Evolutionary conservation across 2,797 vertebrate species (phyloP).

Genomic region (Mormyrops attenuatus): DNA sequence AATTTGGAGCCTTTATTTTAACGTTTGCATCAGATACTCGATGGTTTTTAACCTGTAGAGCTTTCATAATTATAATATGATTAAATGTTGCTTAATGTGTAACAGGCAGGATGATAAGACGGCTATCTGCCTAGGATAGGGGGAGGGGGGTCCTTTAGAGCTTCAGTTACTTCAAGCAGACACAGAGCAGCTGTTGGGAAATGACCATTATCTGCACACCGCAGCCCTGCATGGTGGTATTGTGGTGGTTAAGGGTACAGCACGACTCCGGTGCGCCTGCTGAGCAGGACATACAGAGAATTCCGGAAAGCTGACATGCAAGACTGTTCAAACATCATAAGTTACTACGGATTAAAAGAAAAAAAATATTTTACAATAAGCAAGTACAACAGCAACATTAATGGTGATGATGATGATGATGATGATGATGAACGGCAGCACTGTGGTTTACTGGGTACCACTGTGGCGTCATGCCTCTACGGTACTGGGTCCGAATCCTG

Average conservation of each 20-base stretch:
- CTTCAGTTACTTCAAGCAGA: not conserved
- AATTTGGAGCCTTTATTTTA: not conserved
- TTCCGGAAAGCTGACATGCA: not conserved
- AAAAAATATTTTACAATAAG: not conserved
- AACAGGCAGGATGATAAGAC: not conserved
- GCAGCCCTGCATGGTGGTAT: not conserved
- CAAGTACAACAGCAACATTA: not conserved
- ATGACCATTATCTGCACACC: not conserved
- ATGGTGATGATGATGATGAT: too few relatives aligned
- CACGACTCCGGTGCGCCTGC: not conserved
- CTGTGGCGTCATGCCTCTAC: not conserved
- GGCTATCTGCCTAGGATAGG: not conserved
- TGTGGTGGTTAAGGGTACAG: not conserved
- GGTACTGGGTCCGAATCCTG: not conserved
- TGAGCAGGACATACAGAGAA: not conserved
- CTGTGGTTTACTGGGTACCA: not conserved
- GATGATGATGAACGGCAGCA: not conserved
- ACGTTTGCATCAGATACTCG: not conserved
- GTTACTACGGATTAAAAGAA: not conserved
- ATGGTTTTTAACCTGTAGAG: not conserved
- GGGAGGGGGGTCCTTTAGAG: not conserved
- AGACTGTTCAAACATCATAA: not conserved
- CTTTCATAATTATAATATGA: not conserved
- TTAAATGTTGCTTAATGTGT: not conserved
- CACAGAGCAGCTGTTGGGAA: not conserved